Evolutionary conservation across 1,140 invertebrate genomes (phyloP).

Genomic region (Littorina saxatilis): DNA sequence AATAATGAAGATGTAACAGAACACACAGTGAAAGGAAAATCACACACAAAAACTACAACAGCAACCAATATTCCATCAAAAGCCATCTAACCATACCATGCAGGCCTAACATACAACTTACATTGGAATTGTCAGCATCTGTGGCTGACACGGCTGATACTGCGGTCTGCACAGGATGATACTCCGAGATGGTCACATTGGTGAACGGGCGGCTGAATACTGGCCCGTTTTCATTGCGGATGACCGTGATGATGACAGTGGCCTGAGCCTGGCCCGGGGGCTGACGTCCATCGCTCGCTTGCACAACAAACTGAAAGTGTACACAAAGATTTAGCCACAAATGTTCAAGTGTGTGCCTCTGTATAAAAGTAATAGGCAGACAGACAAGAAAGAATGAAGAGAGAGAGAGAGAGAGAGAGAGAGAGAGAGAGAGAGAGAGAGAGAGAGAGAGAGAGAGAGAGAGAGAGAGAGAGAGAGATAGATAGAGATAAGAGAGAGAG

Average conservation of each 20-base stretch:
- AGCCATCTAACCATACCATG: not conserved
- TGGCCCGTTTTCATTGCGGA: slow-evolving; percentile 62
- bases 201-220: slow-evolving; percentile 77
- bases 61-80: not conserved
- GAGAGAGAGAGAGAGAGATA: no score
- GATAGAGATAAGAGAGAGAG: no score
- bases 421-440: no score
- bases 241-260: slow-evolving; percentile 59
- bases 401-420: no score
- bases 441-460: no score
- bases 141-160: slow-evolving; percentile 56
- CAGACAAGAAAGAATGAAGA: no score
- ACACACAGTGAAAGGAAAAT: not conserved
- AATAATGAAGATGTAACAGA: no score
- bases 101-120: not conserved
- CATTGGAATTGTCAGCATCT: slow-evolving; percentile 49
- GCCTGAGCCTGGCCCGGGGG: slow-evolving; percentile 50
- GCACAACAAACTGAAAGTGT: slow-evolving; percentile 58
- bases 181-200: slow-evolving; percentile 47
- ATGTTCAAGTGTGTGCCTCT: no score
- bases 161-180: slow-evolving; percentile 22
- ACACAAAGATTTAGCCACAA: no score
- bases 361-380: no score
- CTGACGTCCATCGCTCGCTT: slow-evolving; percentile 65
- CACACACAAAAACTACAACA: not conserved